Conservation (phyloP, 2,797 vertebrate genomes). For the Enteromius paludinosus region DNA sequence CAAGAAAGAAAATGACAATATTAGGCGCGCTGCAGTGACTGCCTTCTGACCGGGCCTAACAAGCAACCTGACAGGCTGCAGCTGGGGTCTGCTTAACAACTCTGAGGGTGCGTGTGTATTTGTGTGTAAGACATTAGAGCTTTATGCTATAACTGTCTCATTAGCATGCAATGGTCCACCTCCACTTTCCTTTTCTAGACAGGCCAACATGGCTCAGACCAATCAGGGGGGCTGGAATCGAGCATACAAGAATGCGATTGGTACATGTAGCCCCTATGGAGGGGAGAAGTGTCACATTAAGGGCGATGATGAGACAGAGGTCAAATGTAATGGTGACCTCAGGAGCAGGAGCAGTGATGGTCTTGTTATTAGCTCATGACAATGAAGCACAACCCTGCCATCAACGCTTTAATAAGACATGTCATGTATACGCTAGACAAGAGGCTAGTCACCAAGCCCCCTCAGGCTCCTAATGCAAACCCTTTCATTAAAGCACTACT, state of each 20-base stretch:
- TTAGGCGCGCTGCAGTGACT: constrained; percentile 65
- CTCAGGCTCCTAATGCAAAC: constrained; percentile 61
- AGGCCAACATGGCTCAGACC: constrained; percentile 83
- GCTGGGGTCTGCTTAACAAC: constrained; percentile 92
- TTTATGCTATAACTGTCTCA: constrained; percentile 95
- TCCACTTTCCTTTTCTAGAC: constrained; percentile 86
- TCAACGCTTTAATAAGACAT: constrained; percentile 74
- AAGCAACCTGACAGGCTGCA: constrained; percentile 93
- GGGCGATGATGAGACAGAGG: constrained; percentile 76
- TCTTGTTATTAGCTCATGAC: constrained; percentile 81
- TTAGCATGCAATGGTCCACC: constrained; percentile 99
- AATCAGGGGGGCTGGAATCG: constrained; percentile 47
- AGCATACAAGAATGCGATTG: constrained; percentile 46
- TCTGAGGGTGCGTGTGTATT: constrained; percentile 48
- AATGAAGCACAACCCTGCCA: constrained; percentile 74
- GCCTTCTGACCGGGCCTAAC: constrained; percentile 72
- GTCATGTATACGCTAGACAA: constrained; percentile 74
- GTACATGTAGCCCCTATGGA: constrained; percentile 35
- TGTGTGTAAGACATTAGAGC: constrained; percentile 89
- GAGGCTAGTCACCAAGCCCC: constrained; percentile 53
- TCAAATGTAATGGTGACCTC: constrained; percentile 83
- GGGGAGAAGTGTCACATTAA: constrained; percentile 65
- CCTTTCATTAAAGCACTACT: constrained; percentile 77
- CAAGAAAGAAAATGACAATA: constrained; percentile 72
- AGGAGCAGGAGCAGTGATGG: constrained; percentile 80